Base-by-base conservation (phyloP, 1,140 invertebrate genomes). In the Zaprionus ghesquierei region DNA sequence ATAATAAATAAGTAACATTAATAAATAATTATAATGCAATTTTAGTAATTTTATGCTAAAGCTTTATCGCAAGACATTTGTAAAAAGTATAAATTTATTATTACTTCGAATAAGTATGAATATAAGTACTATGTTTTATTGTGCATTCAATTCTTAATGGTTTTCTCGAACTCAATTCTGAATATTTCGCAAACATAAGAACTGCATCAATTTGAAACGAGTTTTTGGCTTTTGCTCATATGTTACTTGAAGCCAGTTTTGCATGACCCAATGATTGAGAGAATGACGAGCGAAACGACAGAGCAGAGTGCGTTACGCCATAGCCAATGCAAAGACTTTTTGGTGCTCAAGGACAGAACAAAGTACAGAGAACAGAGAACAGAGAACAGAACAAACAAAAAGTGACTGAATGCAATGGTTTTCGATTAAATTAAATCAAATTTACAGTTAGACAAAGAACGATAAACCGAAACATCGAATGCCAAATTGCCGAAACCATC, bases 361-460 rank as follows among this genome's bases (percentile, higher is more conserved):
- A 46, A 46, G 12, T 13, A 35, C 12, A n/a, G n/a, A n/a, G n/a
- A n/a, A n/a, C n/a, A n/a, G n/a, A n/a, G n/a, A n/a, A n/a, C n/a
- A n/a, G n/a, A n/a, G n/a, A n/a, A n/a, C n/a, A n/a, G 8, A 46
- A 12, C 41, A 46, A 46, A 41, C 70, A 38, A 56, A 15, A 60
- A 51, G 33, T 31, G 53, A 27, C 20, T 33, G 46, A 50, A 71
- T n/a, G n/a, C 54, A 79, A 76, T 64, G 71, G 71, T 82, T 69
- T 79, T 72, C 65, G 63, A 70, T 84, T 84, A 82, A 66, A 72
- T 31, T 35, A 84, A 82, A 84, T 84, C 72, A 84, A 75, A 79
- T 75, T 84, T 84, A 59, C 49, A 71, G 54, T 72, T 69, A 63
- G 49, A 54, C 46, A 60, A 61, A 50, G 22, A 33, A 31, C 20